Base-by-base conservation (phyloP, 2,888 invertebrate genomes). In the Pollenia labialis region DNA sequence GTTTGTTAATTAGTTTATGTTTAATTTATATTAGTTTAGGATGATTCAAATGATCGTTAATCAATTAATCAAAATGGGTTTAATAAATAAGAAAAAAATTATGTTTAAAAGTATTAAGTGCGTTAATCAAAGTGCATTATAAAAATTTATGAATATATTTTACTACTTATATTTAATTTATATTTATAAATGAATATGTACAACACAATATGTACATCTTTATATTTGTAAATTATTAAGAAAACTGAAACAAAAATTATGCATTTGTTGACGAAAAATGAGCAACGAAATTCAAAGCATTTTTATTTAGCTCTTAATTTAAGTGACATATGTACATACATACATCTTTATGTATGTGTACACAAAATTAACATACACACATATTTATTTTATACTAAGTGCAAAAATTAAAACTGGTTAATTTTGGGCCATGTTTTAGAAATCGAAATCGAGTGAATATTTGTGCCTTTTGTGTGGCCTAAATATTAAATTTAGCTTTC, bases 271-370 rank as follows among this genome's bases (percentile, higher is more conserved):
- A 16, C 16, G 9, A 4, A 52, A 66, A 32, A 56, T 76, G 11
- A 74, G 58, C 83, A 83, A 77, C 83, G 83, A 83, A 83, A 64
- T 62, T 56, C 11, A 40, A 62, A 75, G 68, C 60, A 75, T 68
- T 75, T 23, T 74, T 60, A 60, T 75, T 74, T n/a, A 48, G 48
- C 58, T 42, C 52, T 72, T 71, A 42, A 44, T 71, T 62, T 62
- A 42, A 66, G 10, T 60, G 8, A 64, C 50, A 56, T 40, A 32
- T 6, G 12, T 9, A 58, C 7, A 69, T 40, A 32, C 32, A 16
- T 9, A 58, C 7, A 69, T 16, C 0, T 66, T 66, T 23, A 52
- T 54, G 66, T 16, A 58, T 42, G n/a, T 23, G 52, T 50, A 8
- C 40, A 62, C 7, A 66, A 6, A 16, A 52, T 12, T 16, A 1